These are phyloP conservation scores for Papilio dardanus DNA, from an alignment of 1,140 invertebrate genomes.

Conservation along the genomic window DNA sequence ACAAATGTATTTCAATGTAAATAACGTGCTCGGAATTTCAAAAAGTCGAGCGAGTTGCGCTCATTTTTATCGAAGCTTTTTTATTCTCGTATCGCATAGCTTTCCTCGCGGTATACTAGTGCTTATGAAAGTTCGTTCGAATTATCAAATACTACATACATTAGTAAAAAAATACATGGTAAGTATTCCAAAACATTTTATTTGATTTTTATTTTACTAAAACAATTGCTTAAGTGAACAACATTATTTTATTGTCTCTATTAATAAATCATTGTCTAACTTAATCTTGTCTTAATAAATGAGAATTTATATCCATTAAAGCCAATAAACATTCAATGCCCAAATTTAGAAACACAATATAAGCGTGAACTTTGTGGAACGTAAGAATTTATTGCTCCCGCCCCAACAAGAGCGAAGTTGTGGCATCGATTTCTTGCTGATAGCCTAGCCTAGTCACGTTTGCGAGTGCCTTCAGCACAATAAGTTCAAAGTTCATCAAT, in stretches of 20 bases:
- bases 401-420: conserved; percentile 14
- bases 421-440: conserved; percentile 27
- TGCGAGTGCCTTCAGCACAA: conserved; percentile 17
- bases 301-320: conserved; percentile 12
- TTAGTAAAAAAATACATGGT: too few relatives aligned
- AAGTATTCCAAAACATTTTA: too few relatives aligned
- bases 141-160: not conserved
- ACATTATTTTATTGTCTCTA: not conserved
- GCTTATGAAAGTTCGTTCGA: conserved; percentile 5
- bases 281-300: not conserved
- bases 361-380: conserved; percentile 14
- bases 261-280: not conserved
- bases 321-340: conserved; percentile 15
- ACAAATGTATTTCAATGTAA: conserved; percentile 24
- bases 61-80: conserved; percentile 37
- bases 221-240: too few relatives aligned
- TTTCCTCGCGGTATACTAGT: conserved; percentile 16
- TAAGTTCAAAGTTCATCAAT: conserved; percentile 38
- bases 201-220: too few relatives aligned
- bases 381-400: conserved; percentile 18
- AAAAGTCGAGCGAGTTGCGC: conserved; percentile 33
- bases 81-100: conserved; percentile 24
- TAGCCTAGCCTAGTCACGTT: conserved; percentile 35
- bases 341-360: conserved; percentile 20
- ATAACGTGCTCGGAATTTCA: conserved; percentile 35